Evolutionary conservation across 2,113 vertebrate species (phyloP).

Genomic region (Oenanthe melanoleuca): DNA sequence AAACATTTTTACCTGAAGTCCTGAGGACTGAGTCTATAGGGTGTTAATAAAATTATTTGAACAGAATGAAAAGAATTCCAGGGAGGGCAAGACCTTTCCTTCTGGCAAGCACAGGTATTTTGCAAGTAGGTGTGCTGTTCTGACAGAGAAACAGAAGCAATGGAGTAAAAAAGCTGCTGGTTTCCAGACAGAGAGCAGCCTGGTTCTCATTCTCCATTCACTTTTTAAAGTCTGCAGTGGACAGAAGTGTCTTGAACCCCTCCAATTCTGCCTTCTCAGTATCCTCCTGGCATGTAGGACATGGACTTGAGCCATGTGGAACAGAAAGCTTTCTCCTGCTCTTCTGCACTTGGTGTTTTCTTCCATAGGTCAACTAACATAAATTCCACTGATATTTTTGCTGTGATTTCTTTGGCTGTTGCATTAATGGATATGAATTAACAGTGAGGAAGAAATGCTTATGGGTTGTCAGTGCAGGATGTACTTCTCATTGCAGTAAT

Average conservation of each 20-base stretch:
- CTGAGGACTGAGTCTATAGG: neutral
- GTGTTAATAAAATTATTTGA: conserved; percentile 30
- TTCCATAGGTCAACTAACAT: neutral
- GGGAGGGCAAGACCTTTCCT: conserved; percentile 1
- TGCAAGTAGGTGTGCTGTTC: neutral
- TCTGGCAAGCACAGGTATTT: neutral
- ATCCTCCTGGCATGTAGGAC: too few species aligned
- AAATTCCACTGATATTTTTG: neutral
- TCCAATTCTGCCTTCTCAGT: neutral
- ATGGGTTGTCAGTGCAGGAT: neutral
- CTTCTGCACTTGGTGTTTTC: neutral
- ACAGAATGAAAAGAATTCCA: neutral
- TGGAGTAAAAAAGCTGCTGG: neutral
- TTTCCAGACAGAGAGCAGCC: neutral
- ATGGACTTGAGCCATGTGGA: neutral
- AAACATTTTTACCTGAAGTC: neutral
- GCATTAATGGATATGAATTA: neutral
- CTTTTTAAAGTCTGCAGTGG: neutral
- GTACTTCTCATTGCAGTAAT: neutral
- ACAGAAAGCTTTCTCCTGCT: neutral
- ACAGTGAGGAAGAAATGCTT: neutral
- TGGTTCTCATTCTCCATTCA: neutral
- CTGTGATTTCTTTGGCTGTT: neutral
- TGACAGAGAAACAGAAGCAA: neutral
- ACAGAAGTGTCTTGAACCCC: neutral